Percentiles rank a stretch among this genome's conserved stretches.
Evolutionary conservation across 2,113 vertebrate species (phyloP).

Genomic region (Sphyrna mokarran): DNA sequence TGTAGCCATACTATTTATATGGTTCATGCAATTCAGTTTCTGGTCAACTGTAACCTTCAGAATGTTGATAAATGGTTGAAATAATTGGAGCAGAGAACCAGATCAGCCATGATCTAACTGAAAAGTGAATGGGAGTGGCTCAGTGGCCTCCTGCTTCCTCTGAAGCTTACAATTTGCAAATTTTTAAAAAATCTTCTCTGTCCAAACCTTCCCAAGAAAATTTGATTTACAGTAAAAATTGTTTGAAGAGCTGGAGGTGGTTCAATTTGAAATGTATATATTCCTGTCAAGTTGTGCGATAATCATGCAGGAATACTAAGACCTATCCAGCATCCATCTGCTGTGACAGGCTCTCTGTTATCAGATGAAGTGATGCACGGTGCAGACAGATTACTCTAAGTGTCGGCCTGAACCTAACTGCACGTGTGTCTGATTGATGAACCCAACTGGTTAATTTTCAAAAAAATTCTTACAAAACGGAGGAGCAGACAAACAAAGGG

Average conservation of each 20-base stretch:
- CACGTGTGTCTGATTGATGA: neutral
- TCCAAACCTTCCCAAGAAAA: neutral
- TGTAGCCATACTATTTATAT: no score
- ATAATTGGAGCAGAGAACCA: neutral
- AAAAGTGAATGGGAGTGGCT: neutral
- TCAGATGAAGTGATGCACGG: neutral
- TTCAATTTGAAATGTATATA: neutral
- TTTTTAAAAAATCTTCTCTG: neutral
- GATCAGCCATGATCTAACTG: neutral
- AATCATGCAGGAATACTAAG: neutral
- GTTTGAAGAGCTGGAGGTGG: neutral
- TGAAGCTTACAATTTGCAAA: neutral
- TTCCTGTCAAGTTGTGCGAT: neutral
- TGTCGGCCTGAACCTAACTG: neutral
- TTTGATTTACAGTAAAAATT: neutral
- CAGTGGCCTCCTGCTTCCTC: neutral
- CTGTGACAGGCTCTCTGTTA: neutral
- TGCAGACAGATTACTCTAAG: neutral
- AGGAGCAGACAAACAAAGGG: neutral
- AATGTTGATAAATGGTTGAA: no score
- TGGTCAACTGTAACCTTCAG: no score
- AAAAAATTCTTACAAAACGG: neutral
- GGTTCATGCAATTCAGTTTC: no score
- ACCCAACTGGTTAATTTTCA: neutral
- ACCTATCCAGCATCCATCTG: neutral